phyloP scores from a whole-genome alignment of 2,888 invertebrate species.

The Macrophya alboannulata region DNA sequence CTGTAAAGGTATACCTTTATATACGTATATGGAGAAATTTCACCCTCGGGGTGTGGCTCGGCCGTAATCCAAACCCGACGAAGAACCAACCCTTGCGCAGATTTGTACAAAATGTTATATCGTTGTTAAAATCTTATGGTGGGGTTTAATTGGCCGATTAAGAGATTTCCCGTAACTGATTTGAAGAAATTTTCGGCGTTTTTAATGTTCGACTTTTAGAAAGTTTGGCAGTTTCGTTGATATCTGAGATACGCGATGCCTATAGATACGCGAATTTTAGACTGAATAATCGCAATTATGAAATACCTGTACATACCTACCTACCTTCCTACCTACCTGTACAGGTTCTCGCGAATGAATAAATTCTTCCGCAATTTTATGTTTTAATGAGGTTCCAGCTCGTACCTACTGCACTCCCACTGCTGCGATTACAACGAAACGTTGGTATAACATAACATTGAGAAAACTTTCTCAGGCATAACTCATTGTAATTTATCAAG shows the following conservation, averaged over 20 bases:
- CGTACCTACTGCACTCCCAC: not conserved
- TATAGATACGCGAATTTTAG: not conserved
- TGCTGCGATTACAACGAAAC: not conserved
- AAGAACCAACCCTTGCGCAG: constrained; percentile 21
- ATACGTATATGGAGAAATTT: not conserved
- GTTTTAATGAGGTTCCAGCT: constrained; percentile 27
- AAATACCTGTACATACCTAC: not conserved
- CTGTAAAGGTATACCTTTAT: too few relatives aligned
- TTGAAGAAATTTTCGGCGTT: constrained; percentile 1
- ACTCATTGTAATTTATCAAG: constrained; percentile 36
- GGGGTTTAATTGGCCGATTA: constrained; percentile 15
- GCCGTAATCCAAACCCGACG: not conserved
- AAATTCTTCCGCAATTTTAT: constrained; percentile 22
- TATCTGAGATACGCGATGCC: not conserved
- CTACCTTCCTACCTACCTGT: not conserved
- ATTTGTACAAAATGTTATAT: constrained; percentile 14
- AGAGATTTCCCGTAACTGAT: constrained; percentile 19
- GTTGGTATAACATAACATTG: constrained; percentile 33
- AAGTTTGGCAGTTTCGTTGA: constrained; percentile 6
- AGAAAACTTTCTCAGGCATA: constrained; percentile 32
- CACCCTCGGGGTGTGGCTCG: constrained; percentile 20
- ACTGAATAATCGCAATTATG: not conserved
- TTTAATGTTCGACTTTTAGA: not conserved
- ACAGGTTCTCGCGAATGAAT: not conserved
- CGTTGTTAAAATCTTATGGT: constrained; percentile 35